Percentiles rank a stretch among this genome's conserved stretches.
phyloP scores from a whole-genome alignment of 2,888 invertebrate species.

The Coleophora flavipennella region DNA sequence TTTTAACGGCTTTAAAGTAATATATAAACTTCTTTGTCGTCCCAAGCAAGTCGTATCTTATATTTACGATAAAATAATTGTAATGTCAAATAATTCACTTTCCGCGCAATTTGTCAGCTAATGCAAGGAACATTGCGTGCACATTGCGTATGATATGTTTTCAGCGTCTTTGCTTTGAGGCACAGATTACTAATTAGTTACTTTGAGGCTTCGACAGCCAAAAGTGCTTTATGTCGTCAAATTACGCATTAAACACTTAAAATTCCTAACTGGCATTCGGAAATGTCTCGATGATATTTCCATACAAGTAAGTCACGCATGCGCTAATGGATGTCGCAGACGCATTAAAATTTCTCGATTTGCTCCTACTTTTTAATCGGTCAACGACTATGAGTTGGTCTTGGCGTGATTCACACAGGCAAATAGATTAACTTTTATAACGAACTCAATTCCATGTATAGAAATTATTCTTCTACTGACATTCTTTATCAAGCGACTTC shows the following conservation, averaged over 20 bases:
- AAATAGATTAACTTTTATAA: conserved; percentile 8
- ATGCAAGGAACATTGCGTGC: conserved; percentile 32
- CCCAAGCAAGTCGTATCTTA: conserved; percentile 25
- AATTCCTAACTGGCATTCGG: conserved; percentile 16
- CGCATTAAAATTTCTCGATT: conserved; percentile 27
- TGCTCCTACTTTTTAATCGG: conserved; percentile 18
- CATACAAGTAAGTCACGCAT: conserved; percentile 28
- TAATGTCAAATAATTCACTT: conserved; percentile 26
- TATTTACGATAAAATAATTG: conserved; percentile 29
- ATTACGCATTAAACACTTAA: conserved; percentile 3
- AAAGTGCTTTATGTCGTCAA: not conserved
- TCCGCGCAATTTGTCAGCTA: conserved; percentile 21
- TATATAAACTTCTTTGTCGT: no score
- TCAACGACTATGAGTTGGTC: conserved; percentile 9
- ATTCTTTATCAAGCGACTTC: no score
- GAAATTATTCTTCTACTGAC: no score
- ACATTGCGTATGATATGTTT: conserved; percentile 28
- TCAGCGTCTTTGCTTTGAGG: no score
- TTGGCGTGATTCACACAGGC: conserved; percentile 13
- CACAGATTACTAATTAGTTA: no score
- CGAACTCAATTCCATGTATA: no score
- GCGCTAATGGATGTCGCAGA: conserved; percentile 35
- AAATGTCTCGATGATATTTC: conserved; percentile 29
- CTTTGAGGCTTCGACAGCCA: no score
- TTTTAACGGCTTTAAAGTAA: not conserved